Evolutionary conservation across 2,113 vertebrate genomes (phyloP).

Genomic region (Shinisaurus crocodilurus): DNA sequence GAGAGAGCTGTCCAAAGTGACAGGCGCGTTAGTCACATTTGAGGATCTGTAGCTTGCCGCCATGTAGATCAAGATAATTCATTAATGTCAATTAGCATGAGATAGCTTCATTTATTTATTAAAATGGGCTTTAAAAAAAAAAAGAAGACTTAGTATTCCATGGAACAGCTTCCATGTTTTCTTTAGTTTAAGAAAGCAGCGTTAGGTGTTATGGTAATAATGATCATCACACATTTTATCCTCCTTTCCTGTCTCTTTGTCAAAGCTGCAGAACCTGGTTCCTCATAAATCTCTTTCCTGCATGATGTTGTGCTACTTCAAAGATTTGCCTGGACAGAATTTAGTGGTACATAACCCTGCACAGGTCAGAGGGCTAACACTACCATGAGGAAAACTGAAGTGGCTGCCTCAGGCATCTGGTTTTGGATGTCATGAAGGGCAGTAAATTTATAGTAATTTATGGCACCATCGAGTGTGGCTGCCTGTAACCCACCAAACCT

Average conservation of each 20-base stretch:
- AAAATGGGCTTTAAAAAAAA: neutral
- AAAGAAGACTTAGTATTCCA: neutral
- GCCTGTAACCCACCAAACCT: too few relatives aligned
- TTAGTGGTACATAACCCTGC: neutral
- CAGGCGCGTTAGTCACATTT: conserved; percentile 24
- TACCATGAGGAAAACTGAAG: too few relatives aligned
- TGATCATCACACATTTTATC: neutral
- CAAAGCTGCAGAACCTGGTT: neutral
- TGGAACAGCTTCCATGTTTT: neutral
- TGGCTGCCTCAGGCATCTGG: too few relatives aligned
- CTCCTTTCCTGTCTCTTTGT: neutral
- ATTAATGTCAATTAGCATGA: conserved; percentile 26
- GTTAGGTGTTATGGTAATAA: neutral
- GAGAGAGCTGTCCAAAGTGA: conserved; percentile 31
- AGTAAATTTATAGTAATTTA: too few relatives aligned
- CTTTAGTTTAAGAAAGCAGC: neutral
- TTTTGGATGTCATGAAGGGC: too few relatives aligned
- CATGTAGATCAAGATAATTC: neutral
- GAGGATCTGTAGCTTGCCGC: neutral
- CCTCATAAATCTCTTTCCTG: neutral
- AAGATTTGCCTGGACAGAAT: neutral
- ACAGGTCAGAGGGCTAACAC: too few relatives aligned
- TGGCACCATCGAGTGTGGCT: too few relatives aligned
- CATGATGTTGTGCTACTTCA: neutral
- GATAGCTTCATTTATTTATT: neutral